These are phyloP conservation scores for Helarctos malayanus DNA, from an alignment of 2,797 vertebrate species.

Conservation along the genomic window DNA sequence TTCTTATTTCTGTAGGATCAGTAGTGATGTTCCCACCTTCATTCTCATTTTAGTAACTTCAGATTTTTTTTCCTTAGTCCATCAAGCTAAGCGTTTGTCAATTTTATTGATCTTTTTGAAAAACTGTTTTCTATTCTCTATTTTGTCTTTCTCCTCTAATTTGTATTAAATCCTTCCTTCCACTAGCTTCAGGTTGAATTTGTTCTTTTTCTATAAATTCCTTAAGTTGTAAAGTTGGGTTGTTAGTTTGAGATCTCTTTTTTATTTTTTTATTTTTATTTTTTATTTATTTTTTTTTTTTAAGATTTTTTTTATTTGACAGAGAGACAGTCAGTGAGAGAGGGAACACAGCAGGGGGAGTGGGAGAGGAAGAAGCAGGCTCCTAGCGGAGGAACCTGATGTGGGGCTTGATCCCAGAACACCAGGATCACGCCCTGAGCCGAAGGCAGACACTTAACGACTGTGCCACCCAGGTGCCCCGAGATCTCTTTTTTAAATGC, in stretches of 20 bases:
- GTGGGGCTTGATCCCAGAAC: no score
- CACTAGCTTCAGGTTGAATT: not conserved
- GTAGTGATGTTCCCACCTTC: not conserved
- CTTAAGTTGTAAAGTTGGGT: conserved; percentile 4
- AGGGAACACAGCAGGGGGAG: no score
- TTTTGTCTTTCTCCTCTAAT: not conserved
- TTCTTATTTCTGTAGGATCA: not conserved
- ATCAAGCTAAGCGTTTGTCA: not conserved
- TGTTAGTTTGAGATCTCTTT: not conserved
- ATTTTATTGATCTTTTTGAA: not conserved
- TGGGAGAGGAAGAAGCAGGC: no score
- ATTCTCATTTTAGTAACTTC: not conserved
- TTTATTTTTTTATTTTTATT: not conserved
- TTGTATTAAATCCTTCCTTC: not conserved
- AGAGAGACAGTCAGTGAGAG: no score
- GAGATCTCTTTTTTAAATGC: not conserved
- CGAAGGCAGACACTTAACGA: no score
- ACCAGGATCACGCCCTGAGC: no score
- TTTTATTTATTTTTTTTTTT: no score
- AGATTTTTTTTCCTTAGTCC: not conserved
- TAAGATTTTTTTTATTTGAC: no score
- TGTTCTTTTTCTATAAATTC: not conserved
- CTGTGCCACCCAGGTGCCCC: no score
- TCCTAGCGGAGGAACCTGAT: no score
- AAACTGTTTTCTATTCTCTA: not conserved